These are phyloP conservation scores for Platycercus adscitus DNA, from an alignment of 2,113 vertebrate species.

Conservation along the genomic window DNA sequence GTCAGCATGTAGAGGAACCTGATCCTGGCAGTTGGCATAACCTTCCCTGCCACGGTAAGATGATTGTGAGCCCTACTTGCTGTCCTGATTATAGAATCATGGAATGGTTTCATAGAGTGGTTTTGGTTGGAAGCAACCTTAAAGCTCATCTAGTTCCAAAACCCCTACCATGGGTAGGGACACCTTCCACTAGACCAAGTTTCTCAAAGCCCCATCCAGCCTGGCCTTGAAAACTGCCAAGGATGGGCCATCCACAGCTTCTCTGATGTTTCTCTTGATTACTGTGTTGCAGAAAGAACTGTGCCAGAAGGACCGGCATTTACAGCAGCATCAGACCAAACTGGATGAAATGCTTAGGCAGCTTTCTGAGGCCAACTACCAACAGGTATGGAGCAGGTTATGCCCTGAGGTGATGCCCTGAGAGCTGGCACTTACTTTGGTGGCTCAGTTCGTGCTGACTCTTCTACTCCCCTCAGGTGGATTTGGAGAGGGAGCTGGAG, in stretches of 20 bases:
- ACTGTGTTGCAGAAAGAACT: constrained; percentile 85
- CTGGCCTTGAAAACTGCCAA: background rate
- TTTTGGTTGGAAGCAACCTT: background rate
- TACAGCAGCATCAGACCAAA: constrained; percentile 90
- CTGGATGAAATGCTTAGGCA: constrained; percentile 87
- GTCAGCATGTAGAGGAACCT: background rate
- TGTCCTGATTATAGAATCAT: background rate
- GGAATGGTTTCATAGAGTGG: background rate
- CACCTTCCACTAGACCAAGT: background rate
- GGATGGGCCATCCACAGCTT: background rate
- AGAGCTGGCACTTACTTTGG: background rate
- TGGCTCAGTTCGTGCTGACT: background rate
- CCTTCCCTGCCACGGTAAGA: background rate
- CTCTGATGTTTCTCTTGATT: background rate
- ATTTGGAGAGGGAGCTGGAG: constrained; percentile 86
- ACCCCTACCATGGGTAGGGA: background rate
- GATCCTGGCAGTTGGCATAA: background rate
- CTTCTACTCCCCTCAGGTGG: constrained; percentile 69
- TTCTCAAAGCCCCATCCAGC: background rate
- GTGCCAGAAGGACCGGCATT: constrained; percentile 88
- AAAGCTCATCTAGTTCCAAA: background rate
- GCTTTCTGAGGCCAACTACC: constrained; percentile 83
- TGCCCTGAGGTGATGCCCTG: background rate
- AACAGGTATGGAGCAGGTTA: constrained; percentile 78
- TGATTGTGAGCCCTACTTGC: background rate